phyloP scores from a whole-genome alignment of 23 tunicate genomes.

The Trididemnum clinides region DNA sequence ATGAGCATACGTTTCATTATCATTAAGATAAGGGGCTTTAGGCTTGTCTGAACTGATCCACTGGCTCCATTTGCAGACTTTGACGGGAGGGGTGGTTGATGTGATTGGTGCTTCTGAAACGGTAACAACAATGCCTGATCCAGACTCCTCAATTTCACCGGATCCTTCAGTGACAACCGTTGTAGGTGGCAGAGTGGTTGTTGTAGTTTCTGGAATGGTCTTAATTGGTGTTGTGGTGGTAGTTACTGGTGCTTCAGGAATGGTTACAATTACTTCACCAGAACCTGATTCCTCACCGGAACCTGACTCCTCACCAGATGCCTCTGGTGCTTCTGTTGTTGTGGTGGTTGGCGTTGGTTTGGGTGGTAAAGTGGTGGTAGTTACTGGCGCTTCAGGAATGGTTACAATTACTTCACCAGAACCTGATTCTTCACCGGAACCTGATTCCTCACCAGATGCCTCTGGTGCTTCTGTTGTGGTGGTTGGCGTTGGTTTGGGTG shows the following conservation, averaged over 20 bases:
- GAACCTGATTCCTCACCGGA: not conserved
- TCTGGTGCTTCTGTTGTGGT: conserved; percentile 42
- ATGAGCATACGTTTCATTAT: conserved; percentile 72
- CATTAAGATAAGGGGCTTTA: conserved; percentile 73
- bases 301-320: not conserved
- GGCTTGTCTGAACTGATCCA: conserved; percentile 82
- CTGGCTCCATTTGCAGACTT: conserved; percentile 62
- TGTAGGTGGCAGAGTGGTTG: conserved; percentile 24
- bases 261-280: not conserved
- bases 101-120: conserved; percentile 45
- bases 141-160: not conserved
- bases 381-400: not conserved
- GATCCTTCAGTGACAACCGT: conserved; percentile 33
- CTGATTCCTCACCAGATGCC: conserved; percentile 53
- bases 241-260: conserved; percentile 50
- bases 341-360: conserved; percentile 36
- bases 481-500: conserved; percentile 36
- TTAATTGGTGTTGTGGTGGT: conserved; percentile 40
- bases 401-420: not conserved
- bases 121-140: not conserved
- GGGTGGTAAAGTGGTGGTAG: conserved; percentile 11
- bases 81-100: conserved; percentile 38
- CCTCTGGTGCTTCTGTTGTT: conserved; percentile 46
- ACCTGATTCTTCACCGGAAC: conserved; percentile 16
- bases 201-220: conserved; percentile 33